Conservation (phyloP, 1,140 invertebrate genomes). For the Drosophila santomea region DNA sequence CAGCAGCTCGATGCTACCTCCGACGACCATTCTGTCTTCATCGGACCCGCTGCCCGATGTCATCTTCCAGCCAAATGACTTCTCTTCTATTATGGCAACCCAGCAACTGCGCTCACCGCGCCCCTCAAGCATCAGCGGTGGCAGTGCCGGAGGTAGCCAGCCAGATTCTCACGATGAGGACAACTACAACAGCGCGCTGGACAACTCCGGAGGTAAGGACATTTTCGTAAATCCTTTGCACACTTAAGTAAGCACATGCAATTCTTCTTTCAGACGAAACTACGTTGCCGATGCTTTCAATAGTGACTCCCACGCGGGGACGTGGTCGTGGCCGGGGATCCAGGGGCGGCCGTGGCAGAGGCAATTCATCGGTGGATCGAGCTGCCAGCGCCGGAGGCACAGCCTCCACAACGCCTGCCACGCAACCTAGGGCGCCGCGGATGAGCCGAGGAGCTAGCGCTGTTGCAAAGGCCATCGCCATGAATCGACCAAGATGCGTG, state of each 20-base stretch:
- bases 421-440: slow-evolving; percentile 61
- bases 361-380: slow-evolving; percentile 32
- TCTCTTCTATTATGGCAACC: slow-evolving; percentile 76
- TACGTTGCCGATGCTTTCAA: slow-evolving; percentile 16
- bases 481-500: slow-evolving; percentile 74
- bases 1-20: slow-evolving; percentile 69
- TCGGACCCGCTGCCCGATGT: slow-evolving; percentile 79
- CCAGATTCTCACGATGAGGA: slow-evolving; percentile 65
- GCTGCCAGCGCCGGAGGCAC: slow-evolving; percentile 6
- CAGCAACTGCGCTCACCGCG: slow-evolving; percentile 68
- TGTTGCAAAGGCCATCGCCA: slow-evolving; percentile 76
- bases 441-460: slow-evolving; percentile 77
- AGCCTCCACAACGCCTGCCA: slow-evolving; percentile 2
- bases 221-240: neutral
- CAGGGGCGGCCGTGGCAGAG: slow-evolving; percentile 44
- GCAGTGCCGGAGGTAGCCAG: slow-evolving; percentile 58
- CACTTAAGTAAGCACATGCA: rapidly evolving
- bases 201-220: slow-evolving; percentile 70
- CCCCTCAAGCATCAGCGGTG: slow-evolving; percentile 53
- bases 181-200: slow-evolving; percentile 57
- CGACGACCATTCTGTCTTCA: slow-evolving; percentile 74
- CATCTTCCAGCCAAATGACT: slow-evolving; percentile 80
- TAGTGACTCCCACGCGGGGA: slow-evolving; percentile 54
- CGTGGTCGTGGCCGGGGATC: slow-evolving; percentile 73
- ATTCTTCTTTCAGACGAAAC: slow-evolving; percentile 63